A percentile compares a stretch with the other conserved stretches of the same genome.
These are phyloP conservation scores for Electrophaes corylata DNA, from an alignment of 2,888 invertebrate species.

Conservation along the genomic window DNA sequence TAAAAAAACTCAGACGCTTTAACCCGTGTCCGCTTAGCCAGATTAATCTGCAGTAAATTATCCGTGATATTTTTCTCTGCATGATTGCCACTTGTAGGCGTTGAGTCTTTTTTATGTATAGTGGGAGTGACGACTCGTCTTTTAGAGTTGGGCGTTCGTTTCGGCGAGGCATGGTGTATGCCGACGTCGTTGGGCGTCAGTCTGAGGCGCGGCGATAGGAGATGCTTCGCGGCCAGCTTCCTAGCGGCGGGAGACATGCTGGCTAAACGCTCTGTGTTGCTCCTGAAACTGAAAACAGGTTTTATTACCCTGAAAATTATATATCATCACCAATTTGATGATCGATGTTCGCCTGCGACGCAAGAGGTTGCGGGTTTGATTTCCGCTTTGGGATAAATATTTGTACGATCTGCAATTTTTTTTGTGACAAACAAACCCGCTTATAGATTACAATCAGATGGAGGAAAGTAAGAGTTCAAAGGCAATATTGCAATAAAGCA, in stretches of 20 bases:
- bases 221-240: conserved; percentile 89
- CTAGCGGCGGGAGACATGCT: conserved; percentile 98
- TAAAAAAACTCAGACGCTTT: conserved; percentile 92
- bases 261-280: conserved; percentile 91
- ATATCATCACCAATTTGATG: too few species aligned
- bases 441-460: too few species aligned
- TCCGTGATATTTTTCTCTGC: conserved; percentile 88
- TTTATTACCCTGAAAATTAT: not conserved
- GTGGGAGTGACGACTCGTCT: conserved; percentile 60
- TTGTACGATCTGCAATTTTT: too few species aligned
- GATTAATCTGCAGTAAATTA: conserved; percentile 91
- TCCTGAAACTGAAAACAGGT: conserved; percentile 60
- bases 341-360: too few species aligned
- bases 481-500: too few species aligned
- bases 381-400: too few species aligned
- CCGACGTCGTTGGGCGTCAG: conserved; percentile 73
- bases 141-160: conserved; percentile 49
- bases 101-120: conserved; percentile 36
- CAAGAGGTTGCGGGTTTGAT: too few species aligned
- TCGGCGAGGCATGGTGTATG: conserved; percentile 62
- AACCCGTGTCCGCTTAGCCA: conserved; percentile 89
- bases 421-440: too few species aligned
- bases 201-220: conserved; percentile 73
- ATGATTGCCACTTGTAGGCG: conserved; percentile 15
- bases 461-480: too few species aligned